A percentile compares a stretch with the other conserved stretches of the same genome.
Evolutionary conservation across 2,113 vertebrate species (phyloP).

Genomic region (Stomatorhinus ivindoensis): DNA sequence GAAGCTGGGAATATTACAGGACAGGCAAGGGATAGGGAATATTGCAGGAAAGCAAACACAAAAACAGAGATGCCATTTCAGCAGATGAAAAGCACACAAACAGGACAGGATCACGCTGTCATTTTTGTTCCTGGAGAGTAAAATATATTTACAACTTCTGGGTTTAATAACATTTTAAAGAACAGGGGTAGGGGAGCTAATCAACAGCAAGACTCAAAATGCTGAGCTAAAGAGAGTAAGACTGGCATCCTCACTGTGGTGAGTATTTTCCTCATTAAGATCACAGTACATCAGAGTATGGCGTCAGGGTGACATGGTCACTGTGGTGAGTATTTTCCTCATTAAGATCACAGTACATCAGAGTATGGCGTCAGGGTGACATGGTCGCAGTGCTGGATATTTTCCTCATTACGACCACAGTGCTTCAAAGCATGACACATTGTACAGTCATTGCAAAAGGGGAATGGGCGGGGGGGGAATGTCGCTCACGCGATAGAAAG

Average conservation of each 20-base stretch:
- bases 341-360: neutral
- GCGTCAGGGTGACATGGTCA: neutral
- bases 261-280: neutral
- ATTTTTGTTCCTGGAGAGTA: neutral
- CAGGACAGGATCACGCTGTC: neutral
- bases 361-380: neutral
- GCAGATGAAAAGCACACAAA: neutral
- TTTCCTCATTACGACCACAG: neutral
- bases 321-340: neutral
- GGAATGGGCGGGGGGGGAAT: neutral
- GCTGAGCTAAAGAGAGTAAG: neutral
- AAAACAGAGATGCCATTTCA: neutral
- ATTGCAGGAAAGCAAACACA: neutral
- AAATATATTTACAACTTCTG: neutral
- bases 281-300: too few species aligned
- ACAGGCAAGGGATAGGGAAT: neutral
- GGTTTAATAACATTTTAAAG: too few species aligned
- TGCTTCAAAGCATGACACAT: neutral
- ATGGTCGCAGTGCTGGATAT: neutral
- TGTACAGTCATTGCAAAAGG: neutral
- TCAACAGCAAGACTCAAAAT: too few species aligned
- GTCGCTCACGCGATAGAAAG: too few species aligned
- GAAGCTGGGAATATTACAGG: neutral
- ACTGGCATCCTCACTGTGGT: neutral
- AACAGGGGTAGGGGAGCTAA: too few species aligned